Percentiles rank a stretch among this genome's conserved stretches.
phyloP scores from a whole-genome alignment of 2,113 vertebrate species.

The Atractosteus spatula region DNA sequence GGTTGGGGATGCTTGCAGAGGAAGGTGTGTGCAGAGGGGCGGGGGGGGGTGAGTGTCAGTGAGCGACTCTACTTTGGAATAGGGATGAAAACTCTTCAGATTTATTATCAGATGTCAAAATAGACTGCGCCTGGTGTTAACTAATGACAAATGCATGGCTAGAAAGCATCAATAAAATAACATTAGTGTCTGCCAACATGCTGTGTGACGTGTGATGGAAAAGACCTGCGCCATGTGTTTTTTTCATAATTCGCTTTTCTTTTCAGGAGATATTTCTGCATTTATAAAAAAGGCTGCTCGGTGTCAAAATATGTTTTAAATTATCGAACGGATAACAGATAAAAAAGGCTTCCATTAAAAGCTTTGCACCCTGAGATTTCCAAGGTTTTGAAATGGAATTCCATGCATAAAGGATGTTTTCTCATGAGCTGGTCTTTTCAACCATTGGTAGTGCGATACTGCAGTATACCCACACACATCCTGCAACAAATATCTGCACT shows the following conservation, averaged over 20 bases:
- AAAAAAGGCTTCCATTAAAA: too few species aligned
- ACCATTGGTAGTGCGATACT: neutral
- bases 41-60: slow-evolving; percentile 21
- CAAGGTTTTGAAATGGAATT: too few species aligned
- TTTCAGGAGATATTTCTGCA: too few species aligned
- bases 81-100: neutral
- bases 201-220: neutral
- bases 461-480: too few species aligned
- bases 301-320: too few species aligned
- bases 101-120: neutral
- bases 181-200: neutral
- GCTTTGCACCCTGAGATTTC: too few species aligned
- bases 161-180: neutral
- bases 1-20: neutral
- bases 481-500: too few species aligned
- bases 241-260: too few species aligned
- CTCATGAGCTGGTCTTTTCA: too few species aligned
- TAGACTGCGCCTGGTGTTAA: neutral
- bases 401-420: too few species aligned
- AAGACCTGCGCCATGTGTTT: neutral
- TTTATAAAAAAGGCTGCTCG: too few species aligned
- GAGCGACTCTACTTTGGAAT: neutral
- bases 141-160: neutral
- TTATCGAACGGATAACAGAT: too few species aligned
- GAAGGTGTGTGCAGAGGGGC: slow-evolving; percentile 14